Evolutionary conservation across 2,797 vertebrate genomes (phyloP).

Genomic region (Passerculus sandwichensis): DNA sequence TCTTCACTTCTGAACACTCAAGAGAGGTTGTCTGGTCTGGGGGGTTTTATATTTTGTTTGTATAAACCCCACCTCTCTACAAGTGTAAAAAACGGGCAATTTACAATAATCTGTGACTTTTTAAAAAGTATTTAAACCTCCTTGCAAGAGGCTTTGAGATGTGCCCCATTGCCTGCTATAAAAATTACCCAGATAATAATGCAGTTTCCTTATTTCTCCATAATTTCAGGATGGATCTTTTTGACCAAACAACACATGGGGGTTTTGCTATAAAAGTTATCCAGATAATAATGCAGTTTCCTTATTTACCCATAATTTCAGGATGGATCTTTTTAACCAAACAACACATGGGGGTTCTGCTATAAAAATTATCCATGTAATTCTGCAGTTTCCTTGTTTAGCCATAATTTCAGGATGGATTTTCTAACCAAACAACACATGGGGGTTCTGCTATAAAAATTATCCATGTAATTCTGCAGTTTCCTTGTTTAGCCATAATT

Average conservation of each 20-base stretch:
- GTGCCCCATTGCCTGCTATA: neutral
- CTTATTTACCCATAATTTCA: neutral
- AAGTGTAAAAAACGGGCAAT: neutral
- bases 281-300: neutral
- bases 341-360: neutral
- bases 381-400: too few relatives aligned
- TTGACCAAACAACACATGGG: slow-evolving; percentile 20
- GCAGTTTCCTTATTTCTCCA: neutral
- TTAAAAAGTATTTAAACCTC: neutral
- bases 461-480: too few relatives aligned
- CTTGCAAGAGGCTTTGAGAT: slow-evolving; percentile 48
- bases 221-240: slow-evolving; percentile 1
- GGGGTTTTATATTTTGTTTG: neutral
- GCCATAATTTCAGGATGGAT: too few relatives aligned
- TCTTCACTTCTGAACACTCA: neutral
- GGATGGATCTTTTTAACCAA: slow-evolving; percentile 33
- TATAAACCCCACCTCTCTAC: neutral
- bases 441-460: neutral
- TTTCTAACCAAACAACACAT: too few relatives aligned
- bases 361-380: neutral
- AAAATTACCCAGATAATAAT: neutral
- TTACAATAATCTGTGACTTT: slow-evolving; percentile 12
- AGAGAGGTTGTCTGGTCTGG: neutral
- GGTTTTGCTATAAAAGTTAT: neutral
- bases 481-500: too few relatives aligned